Base-by-base conservation (phyloP, 2,113 vertebrate genomes). In the Vombatus ursinus region DNA sequence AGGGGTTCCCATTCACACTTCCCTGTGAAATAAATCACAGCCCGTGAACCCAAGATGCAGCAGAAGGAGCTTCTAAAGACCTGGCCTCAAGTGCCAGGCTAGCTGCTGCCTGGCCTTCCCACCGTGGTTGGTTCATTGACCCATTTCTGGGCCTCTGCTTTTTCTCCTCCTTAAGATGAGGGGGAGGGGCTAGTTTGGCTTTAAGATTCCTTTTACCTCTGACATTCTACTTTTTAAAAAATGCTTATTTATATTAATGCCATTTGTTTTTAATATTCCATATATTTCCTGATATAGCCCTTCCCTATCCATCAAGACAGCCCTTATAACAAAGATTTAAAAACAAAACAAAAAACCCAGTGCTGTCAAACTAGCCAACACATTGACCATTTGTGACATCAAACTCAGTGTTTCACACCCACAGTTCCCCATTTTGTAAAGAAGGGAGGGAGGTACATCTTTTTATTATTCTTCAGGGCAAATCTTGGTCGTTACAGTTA, bases 111-210 rank as follows among this genome's bases (percentile, higher is more conserved):
- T 90, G 44, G 22, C 50, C 49, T n/a, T 77, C 23, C 94, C 93
- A 90, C 68, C 89, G 16, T 50, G 37, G 89, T 28, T 49, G 31
- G 52, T 31, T 3, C 28, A 9, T 25, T 61, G 37, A 1, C 37
- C 26, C 44, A 77, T 91, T 90, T 90, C 1, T 14, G 50, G 77
- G 92, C 47, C 90, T 44, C 68, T 90, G 57, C 61, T 24, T 77
- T 92, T 93, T 91, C 61, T n/a, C 61, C 28, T 95, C 92, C 89
- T 1, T 77, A 47, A 37, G 51, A 50, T 94, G 22, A 50, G 91
- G 48, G 16, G 37, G n/a, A n/a, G 12, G 19, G 6, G 14, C 68
- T 37, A 44, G 37, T n/a, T 44, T 44, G 37, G 19, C 68, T 44
- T n/a, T 44, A 77, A 77, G 14, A 2, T 16, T 44, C 68, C 37